Base-by-base conservation (phyloP, 2,888 invertebrate species). In the Cataglyphis cursor region DNA sequence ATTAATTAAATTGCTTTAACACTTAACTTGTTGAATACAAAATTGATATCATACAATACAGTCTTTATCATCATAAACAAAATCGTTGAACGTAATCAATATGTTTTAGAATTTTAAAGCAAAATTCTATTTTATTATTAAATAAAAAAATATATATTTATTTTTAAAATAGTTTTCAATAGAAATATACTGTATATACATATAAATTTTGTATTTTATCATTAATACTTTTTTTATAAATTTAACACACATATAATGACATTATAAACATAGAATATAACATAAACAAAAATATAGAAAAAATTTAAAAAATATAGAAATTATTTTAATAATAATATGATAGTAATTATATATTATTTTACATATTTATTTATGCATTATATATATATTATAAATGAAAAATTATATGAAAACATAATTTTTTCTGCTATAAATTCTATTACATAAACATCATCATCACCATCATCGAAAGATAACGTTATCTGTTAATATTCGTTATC, bases 401-500 rank as follows among this genome's bases (percentile, higher is more conserved):
- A 73, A 73, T 28, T 12, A 24, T 3, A 57, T 12, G 18, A 57
- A 24, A 72, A 18, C 24, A 15, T 12, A 35, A 18, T 48, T 48
- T 18, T 48, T 18, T 3, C 12, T 15, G 10, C 12, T 28, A 73
- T 21, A 38, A 72, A 59, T 62, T 62, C 73, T 61, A 28, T 28
- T 1, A n/a, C 41, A 44, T 61, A 73, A 73, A n/a, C 59, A 59
- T 21, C 0, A 15, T 41, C 41, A 61, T 73, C 44, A 73, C 15
- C 59, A 59, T 21, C 0, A 15, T 41, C 8, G n/a, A 4, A 8
- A 28, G 28, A 73, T 62, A 73, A 72, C 18, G 24, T 72, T 73
- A 73, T 73, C 59, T 73, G 24, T 72, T 59, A 59, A 73, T 73
- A 59, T 59, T 41, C 28, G 24, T 73, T 59, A 59, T 72, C 54